Base-by-base conservation (phyloP, 2,888 invertebrate species). In the Carabus problematicus region DNA sequence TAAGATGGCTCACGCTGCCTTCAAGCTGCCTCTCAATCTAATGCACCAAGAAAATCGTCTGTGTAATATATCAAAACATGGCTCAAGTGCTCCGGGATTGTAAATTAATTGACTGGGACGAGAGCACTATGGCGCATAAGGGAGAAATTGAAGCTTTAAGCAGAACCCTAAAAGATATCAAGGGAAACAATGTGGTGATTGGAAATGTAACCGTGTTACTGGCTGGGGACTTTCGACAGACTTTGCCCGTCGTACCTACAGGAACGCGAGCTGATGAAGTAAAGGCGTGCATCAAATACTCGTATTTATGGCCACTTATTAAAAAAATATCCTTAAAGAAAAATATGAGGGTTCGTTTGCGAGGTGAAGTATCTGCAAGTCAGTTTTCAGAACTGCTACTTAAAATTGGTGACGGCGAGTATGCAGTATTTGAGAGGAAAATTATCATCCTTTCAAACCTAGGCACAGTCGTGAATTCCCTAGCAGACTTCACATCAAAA, bases 1-100 rank as follows among this genome's bases (percentile, higher is more conserved):
- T 8, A 64, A 77, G 72, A 82, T 80, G 45, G 79, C 79, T 9
- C 81, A 82, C 76, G 79, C 78, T 9, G 72, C 74, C 39, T 74
- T 82, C 1, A 80, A 81, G 69, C 71, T 81, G 69, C 79, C 79
- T 49, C 45, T 64, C 43, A 60, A 29, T 6, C 29, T 29, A 3
- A 29, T 9, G 81, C 41, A 41, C 59, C 9, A 8, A 14, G 11
- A 42, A 66, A 19, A 1, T 11, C 39, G 6, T 12, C n/a, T 29
- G 29, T 82, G 79, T 71, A 78, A 78, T 49, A 77, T 81, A 41
- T 62, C 45, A 4, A 76, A 72, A 54, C 19, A 19, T 62, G 55
- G 55, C 43, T 18, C 7, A 40, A 62, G 69, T 69, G 52, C 39
- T 62, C 41, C 8, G 40, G 8, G n/a, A 54, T 1, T 69, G 69